These are phyloP conservation scores for Acleris cristana DNA, from an alignment of 2,888 invertebrate species.

Conservation along the genomic window DNA sequence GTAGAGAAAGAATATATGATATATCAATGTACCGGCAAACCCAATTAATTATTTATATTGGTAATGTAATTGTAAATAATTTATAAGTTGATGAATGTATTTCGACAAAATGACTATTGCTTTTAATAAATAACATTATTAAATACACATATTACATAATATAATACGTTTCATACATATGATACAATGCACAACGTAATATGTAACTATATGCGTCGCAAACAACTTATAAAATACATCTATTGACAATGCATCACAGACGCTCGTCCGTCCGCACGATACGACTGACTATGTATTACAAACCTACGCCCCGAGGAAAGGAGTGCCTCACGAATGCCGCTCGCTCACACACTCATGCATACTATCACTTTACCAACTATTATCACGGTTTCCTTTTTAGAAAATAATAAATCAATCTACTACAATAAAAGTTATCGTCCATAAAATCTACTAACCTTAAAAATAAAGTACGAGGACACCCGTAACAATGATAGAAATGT, in stretches of 20 bases:
- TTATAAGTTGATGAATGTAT: conserved; percentile 36
- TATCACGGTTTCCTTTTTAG: conserved; percentile 81
- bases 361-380: conserved; percentile 79
- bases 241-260: conserved; percentile 70
- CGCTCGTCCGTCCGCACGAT: conserved; percentile 54
- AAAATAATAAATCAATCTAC: conserved; percentile 68
- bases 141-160: conserved; percentile 41
- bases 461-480: conserved; percentile 77
- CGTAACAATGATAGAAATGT: conserved; percentile 69
- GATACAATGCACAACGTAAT: conserved; percentile 43
- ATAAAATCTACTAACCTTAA: conserved; percentile 80
- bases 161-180: conserved; percentile 44
- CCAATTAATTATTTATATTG: neutral
- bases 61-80: neutral
- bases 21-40: neutral
- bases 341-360: conserved; percentile 66
- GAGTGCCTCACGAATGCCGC: conserved; percentile 79
- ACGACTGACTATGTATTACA: conserved; percentile 24
- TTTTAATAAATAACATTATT: conserved; percentile 42
- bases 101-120: conserved; percentile 41
- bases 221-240: conserved; percentile 61
- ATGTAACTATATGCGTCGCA: conserved; percentile 56
- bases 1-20: neutral
- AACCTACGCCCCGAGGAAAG: conserved; percentile 72
- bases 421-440: conserved; percentile 70